Evolutionary conservation across 2,797 vertebrate genomes (phyloP).

Genomic region (Erpetoichthys calabaricus): DNA sequence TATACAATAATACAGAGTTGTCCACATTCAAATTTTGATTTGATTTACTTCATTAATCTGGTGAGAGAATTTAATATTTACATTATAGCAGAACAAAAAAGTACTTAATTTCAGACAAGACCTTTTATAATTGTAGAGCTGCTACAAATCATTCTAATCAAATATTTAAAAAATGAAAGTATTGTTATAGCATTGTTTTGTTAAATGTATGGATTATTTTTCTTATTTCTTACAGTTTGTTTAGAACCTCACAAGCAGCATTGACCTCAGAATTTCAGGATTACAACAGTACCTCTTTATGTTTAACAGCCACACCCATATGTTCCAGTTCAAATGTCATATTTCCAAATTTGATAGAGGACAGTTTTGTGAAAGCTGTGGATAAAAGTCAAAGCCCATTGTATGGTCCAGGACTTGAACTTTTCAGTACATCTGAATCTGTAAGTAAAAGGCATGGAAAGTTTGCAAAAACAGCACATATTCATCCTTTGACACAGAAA

Average conservation of each 20-base stretch:
- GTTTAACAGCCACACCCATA: background rate
- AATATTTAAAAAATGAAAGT: no score
- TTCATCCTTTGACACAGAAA: conserved; percentile 44
- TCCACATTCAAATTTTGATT: no score
- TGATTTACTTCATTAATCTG: no score
- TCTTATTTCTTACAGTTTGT: conserved; percentile 11
- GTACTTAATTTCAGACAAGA: no score
- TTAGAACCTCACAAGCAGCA: conserved; percentile 10
- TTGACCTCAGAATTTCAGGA: conserved; percentile 2
- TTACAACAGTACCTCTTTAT: conserved; percentile 1
- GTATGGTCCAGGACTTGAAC: conserved; percentile 3
- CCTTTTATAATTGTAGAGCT: no score
- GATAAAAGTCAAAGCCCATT: conserved; percentile 2
- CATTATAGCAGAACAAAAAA: no score
- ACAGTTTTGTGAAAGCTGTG: conserved; percentile 7
- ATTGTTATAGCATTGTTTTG: no score
- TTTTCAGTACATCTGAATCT: background rate
- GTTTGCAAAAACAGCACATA: conserved; percentile 41
- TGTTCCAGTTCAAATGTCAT: conserved; percentile 2
- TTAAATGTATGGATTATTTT: background rate
- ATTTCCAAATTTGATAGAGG: conserved; percentile 9
- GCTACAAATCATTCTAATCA: no score
- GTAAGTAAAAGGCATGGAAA: conserved; percentile 8
- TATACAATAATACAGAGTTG: no score
- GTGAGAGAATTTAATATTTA: no score